A percentile compares a stretch with the other conserved stretches of the same genome.
Evolutionary conservation across 2,113 vertebrate genomes (phyloP).

Genomic region (human): DNA sequence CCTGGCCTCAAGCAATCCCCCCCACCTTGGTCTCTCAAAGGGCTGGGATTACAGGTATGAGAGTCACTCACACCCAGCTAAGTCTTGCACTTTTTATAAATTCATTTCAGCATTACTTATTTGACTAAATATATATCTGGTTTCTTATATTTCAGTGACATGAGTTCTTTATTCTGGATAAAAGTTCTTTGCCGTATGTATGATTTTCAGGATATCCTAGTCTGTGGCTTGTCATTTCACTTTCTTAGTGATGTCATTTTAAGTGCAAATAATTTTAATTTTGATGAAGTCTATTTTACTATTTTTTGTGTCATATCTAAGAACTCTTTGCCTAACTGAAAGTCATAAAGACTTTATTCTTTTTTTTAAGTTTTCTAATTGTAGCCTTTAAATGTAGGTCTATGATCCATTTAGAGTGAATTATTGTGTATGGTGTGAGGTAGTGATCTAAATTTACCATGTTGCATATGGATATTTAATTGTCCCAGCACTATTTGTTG

Average conservation of each 20-base stretch:
- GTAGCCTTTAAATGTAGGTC: neutral
- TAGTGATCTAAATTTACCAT: neutral
- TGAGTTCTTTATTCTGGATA: neutral
- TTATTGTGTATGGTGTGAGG: neutral
- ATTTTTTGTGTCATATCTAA: neutral
- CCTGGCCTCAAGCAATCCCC: no score
- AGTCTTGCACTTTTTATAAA: neutral
- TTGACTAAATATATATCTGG: neutral
- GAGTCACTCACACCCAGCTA: no score
- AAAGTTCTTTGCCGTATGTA: neutral
- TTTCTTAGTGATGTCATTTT: neutral
- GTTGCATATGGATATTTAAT: neutral
- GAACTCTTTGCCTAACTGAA: neutral
- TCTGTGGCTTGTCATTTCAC: neutral
- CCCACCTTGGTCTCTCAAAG: no score
- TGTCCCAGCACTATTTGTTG: neutral
- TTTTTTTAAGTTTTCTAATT: neutral
- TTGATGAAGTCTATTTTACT: neutral
- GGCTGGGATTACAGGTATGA: fast-evolving
- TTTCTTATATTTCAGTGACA: neutral
- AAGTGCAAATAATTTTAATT: neutral
- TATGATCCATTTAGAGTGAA: neutral
- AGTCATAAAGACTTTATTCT: neutral
- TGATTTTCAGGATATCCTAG: neutral
- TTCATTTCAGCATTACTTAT: neutral